phyloP scores from a whole-genome alignment of 1,140 invertebrate genomes.

The Apis dorsata region DNA sequence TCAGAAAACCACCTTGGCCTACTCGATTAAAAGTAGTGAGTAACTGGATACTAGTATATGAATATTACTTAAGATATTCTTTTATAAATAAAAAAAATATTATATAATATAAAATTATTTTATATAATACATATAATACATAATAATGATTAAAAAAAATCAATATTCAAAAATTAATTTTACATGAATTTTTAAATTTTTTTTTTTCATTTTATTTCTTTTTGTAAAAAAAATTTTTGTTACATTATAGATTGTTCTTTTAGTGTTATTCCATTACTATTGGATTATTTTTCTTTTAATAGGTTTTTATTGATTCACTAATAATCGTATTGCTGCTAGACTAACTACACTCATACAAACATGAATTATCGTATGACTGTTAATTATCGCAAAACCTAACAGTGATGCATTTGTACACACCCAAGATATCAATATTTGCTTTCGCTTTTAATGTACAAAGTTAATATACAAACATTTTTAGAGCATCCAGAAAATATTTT shows the following conservation, averaged over 20 bases:
- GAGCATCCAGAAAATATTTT: not conserved
- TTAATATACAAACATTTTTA: not conserved
- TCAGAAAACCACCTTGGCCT: constrained; percentile 53
- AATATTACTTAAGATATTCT: not conserved
- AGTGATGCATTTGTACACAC: not conserved
- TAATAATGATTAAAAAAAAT: too few species aligned
- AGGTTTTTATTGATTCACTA: not conserved
- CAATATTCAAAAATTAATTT: too few species aligned
- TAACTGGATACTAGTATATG: constrained; percentile 5
- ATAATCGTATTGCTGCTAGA: not conserved
- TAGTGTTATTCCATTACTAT: not conserved
- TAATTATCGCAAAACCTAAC: constrained; percentile 11
- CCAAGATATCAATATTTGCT: constrained; percentile 14
- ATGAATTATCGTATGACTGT: constrained; percentile 7
- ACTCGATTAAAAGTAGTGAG: constrained; percentile 59
- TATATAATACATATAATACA: too few species aligned
- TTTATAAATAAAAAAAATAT: not conserved
- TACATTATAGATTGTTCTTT: too few species aligned
- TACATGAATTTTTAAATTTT: not conserved
- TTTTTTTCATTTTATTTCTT: not conserved
- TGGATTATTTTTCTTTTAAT: not conserved
- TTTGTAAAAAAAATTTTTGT: not conserved
- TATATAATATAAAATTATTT: too few species aligned
- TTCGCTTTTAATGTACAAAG: not conserved
- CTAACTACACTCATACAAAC: not conserved